A percentile compares a stretch with the other conserved stretches of the same genome.
Conservation (phyloP, 2,888 invertebrate genomes). For the Drepanosiphum platanoidis region DNA sequence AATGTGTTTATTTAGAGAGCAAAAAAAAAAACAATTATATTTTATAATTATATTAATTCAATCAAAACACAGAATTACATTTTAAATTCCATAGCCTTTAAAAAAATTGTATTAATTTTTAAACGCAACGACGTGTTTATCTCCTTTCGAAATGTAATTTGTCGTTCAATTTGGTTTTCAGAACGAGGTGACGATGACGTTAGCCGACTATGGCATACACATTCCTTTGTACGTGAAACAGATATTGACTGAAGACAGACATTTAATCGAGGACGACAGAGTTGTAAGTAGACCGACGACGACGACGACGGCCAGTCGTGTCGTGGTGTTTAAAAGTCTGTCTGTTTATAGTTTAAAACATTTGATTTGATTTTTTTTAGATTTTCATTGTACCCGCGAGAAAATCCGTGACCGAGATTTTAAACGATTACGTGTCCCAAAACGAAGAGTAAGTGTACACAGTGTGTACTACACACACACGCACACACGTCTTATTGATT, state of each 20-base stretch:
- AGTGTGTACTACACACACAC: too few relatives aligned
- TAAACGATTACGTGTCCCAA: background rate
- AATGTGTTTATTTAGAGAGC: too few relatives aligned
- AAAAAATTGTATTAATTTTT: background rate
- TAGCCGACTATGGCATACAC: background rate
- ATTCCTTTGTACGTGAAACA: background rate
- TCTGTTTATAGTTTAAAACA: background rate
- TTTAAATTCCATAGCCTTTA: too few relatives aligned
- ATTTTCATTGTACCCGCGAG: slow-evolving; percentile 9
- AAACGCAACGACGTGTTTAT: too few relatives aligned
- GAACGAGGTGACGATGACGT: background rate
- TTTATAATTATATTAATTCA: too few relatives aligned
- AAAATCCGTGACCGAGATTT: background rate
- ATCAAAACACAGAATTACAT: too few relatives aligned
- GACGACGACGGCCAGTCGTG: background rate
- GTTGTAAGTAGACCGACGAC: slow-evolving; percentile 3
- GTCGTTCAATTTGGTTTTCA: slow-evolving; percentile 13
- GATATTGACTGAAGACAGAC: slow-evolving; percentile 22
- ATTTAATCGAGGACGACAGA: slow-evolving; percentile 44
- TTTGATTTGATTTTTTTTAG: slow-evolving; percentile 13
- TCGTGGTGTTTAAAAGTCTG: background rate
- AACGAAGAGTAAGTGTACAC: slow-evolving; percentile 2
- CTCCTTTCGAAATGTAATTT: too few relatives aligned
- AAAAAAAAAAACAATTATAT: too few relatives aligned
- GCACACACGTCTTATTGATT: too few relatives aligned